These are phyloP conservation scores for Phaetusa simplex DNA, from an alignment of 2,113 vertebrate species.

Conservation along the genomic window DNA sequence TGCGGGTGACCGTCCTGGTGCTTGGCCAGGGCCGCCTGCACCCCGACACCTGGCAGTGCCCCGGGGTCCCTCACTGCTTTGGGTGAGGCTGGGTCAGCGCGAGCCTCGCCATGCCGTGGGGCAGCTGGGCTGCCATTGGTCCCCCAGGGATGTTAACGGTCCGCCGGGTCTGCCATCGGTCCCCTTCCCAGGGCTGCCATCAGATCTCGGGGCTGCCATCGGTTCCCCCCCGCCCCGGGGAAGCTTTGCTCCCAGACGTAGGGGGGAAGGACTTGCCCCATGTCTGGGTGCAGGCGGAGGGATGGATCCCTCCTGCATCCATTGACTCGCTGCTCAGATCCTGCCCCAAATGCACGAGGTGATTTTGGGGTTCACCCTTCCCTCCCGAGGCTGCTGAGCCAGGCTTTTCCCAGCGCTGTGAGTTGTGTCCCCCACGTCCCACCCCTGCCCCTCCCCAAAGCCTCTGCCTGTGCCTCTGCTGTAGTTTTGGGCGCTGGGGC, in stretches of 20 bases:
- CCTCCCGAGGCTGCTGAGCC: background rate
- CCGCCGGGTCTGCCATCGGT: no score
- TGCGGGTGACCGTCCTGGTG: fast-evolving
- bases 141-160: no score
- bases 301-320: background rate
- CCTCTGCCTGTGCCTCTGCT: background rate
- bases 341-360: background rate
- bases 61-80: background rate
- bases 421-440: background rate
- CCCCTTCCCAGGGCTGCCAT: background rate
- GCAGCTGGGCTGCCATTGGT: background rate
- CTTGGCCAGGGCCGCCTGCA: fast-evolving
- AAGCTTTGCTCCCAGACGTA: background rate
- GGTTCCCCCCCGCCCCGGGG: background rate
- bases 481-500: background rate
- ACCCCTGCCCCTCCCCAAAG: background rate
- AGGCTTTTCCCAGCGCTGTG: background rate
- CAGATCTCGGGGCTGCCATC: background rate
- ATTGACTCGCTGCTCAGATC: background rate
- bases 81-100: background rate
- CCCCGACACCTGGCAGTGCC: fast-evolving
- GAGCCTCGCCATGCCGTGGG: fast-evolving
- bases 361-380: background rate
- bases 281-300: fast-evolving
- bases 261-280: background rate